These are phyloP conservation scores for Morus bassanus DNA, from an alignment of 2,797 vertebrate species.

Conservation along the genomic window DNA sequence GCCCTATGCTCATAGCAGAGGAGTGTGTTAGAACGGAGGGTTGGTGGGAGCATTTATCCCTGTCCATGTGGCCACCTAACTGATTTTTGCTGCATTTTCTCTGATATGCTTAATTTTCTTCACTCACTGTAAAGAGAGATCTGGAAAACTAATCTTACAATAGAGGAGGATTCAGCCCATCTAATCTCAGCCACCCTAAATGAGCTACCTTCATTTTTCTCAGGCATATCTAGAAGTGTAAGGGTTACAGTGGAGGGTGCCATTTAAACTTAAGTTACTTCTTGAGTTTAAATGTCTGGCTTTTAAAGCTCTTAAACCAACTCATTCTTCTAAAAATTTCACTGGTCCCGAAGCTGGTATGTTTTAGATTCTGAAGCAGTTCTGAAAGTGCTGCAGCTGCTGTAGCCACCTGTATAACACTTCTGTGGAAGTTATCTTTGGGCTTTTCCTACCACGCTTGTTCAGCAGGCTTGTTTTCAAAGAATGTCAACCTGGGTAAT, in stretches of 20 bases:
- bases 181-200: background rate
- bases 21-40: background rate
- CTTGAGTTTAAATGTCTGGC: background rate
- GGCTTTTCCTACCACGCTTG: background rate
- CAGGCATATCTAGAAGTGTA: background rate
- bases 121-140: background rate
- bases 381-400: background rate
- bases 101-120: background rate
- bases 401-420: background rate
- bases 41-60: background rate
- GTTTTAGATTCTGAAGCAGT: background rate
- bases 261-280: background rate
- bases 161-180: background rate
- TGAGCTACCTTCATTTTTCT: background rate
- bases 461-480: background rate
- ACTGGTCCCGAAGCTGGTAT: background rate
- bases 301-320: background rate
- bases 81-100: background rate
- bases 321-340: background rate
- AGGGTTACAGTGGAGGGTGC: background rate
- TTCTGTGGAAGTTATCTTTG: background rate
- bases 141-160: background rate
- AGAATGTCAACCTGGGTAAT: background rate
- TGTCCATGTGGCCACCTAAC: background rate
- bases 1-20: background rate